phyloP scores from a whole-genome alignment of 2,113 vertebrate species.

The Melospiza georgiana region DNA sequence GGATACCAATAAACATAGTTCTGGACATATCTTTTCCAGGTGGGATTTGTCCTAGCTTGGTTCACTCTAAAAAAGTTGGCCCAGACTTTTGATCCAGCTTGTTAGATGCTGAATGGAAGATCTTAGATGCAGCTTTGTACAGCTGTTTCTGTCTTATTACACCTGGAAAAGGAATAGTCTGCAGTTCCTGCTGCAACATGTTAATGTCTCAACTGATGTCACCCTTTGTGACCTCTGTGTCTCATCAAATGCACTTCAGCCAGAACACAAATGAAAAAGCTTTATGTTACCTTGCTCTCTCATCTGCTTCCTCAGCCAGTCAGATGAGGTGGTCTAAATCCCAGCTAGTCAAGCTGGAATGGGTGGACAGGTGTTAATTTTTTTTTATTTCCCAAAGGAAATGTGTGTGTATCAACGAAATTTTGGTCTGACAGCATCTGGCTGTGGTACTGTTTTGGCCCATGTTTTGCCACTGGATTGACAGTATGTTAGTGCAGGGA shows the following conservation, averaged over 20 bases:
- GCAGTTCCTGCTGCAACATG: background rate
- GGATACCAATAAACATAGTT: background rate
- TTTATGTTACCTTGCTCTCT: background rate
- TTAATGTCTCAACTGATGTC: background rate
- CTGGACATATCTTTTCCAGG: background rate
- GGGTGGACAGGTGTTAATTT: background rate
- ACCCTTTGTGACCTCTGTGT: background rate
- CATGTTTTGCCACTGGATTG: background rate
- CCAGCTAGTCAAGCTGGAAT: background rate
- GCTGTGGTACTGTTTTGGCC: background rate
- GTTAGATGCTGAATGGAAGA: background rate
- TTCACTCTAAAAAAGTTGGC: background rate
- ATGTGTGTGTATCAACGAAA: background rate
- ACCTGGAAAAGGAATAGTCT: background rate
- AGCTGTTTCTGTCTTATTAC: background rate
- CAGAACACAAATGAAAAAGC: background rate
- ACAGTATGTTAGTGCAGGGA: background rate
- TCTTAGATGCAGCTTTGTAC: background rate
- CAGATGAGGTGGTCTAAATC: background rate
- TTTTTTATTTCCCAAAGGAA: background rate
- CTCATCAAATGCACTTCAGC: background rate
- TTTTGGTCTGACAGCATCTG: background rate
- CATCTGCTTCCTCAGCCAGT: background rate
- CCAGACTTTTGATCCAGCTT: background rate
- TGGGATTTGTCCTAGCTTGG: background rate